These are phyloP conservation scores for Lasioglossum lativentre DNA, from an alignment of 2,888 invertebrate genomes.

Conservation along the genomic window DNA sequence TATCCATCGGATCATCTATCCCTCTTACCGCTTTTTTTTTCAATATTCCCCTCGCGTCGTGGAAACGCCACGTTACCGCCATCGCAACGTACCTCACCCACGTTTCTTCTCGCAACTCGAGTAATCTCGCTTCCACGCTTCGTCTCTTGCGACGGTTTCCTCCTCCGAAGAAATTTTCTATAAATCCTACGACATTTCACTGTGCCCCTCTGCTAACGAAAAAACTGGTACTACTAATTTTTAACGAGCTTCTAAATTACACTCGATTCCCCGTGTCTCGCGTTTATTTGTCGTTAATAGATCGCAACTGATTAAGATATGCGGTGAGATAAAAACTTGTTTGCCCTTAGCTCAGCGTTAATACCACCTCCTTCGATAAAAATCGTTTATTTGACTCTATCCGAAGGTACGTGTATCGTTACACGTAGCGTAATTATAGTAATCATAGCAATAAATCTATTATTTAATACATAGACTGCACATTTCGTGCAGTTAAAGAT, in stretches of 20 bases:
- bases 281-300: neutral
- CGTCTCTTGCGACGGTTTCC: no score
- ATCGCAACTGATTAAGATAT: constrained; percentile 1
- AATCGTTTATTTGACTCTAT: neutral
- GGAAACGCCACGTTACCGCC: constrained; percentile 35
- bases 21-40: constrained; percentile 22
- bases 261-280: neutral
- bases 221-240: neutral
- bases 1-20: constrained; percentile 38
- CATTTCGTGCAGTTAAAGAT: neutral
- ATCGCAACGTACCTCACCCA: constrained; percentile 41
- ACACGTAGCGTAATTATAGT: no score
- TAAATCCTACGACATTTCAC: neutral
- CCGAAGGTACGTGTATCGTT: neutral
- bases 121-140: constrained; percentile 10
- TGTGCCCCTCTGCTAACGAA: neutral
- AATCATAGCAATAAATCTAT: no score
- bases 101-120: constrained; percentile 31
- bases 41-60: constrained; percentile 8
- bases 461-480: neutral
- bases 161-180: neutral
- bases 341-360: neutral
- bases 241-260: neutral
- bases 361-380: neutral
- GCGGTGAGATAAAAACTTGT: neutral